Base-by-base conservation (phyloP, 1,140 invertebrate species). In the Octopus sinensis region DNA sequence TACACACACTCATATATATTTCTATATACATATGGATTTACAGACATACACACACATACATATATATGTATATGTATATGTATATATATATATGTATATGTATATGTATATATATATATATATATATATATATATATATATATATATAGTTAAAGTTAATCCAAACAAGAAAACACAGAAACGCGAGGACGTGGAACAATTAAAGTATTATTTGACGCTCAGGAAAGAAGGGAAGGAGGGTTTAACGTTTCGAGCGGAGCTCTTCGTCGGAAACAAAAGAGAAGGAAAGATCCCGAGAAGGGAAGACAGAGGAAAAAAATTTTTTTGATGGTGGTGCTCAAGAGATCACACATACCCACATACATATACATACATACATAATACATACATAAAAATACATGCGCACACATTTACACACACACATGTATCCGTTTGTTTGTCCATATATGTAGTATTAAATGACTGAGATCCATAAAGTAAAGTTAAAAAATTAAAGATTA, bases 41-140 rank as follows among this genome's bases (percentile, higher is more conserved):
- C 17, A 62, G 6, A 62, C 17, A 17, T 62, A 62, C 17, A 62
- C 17, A 62, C 17, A 62, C 17, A 17, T 62, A 62, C 17, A 62
- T 62, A 17, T 62, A 62, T 62, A 62, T 62, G 56, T 62, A 62
- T 62, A 62, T 62, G 17, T 62, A 62, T 62, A 17, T 62, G 17
- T 62, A 62, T 62, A 17, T 62, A 62, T 62, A 62, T 62, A 62
- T 62, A 62, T 62, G 56, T 62, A 62, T 62, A 62, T 62, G 56
- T 62, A 62, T 62, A 62, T 62, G 17, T 62, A 62, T 62, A 62
- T 62, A 62, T 3, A 17, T 62, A 62, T 62, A 3, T 3, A 17
- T 62, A 62, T 62, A 9, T 3, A 62, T 62, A 62, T 62, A 62
- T 62, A 17, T 62, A 62, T 62, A 62, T 62, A n/a, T n/a, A n/a